Base-by-base conservation (phyloP, 2,797 vertebrate species). In the Fistularia commersonii region DNA sequence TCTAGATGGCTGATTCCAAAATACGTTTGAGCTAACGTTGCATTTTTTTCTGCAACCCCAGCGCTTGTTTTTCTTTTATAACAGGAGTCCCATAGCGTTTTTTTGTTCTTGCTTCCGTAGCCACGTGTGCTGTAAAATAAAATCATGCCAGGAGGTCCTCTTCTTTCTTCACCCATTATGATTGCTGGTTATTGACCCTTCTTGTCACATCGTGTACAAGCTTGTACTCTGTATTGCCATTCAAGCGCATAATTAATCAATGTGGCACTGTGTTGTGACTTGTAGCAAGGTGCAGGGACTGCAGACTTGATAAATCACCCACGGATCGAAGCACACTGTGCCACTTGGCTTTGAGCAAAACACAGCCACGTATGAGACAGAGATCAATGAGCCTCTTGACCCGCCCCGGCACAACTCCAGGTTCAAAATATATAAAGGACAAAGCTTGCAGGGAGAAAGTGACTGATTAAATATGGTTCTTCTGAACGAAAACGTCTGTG, bases 321-420 rank as follows among this genome's bases (percentile, higher is more conserved):
- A 39, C 58, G 75, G 78, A 82, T 74, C 67, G 69, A 71, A 86
- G 74, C 84, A 72, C 79, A 83, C 79, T 80, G 74, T 65, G 71
- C 81, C 79, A 83, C 81, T 88, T 84, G 81, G 81, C 74, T 91
- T 90, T 89, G 85, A 88, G 90, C 87, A 91, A 90, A 90, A 90
- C 83, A 85, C 69, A 78, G 69, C 69, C 88, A 86, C 87, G 76
- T 66, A 64, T 64, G 81, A 82, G 76, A 82, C 77, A 80, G 59
- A 87, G 89, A 92, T 92, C 91, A 90, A 93, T 91, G 86, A 77
- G 80, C 66, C 81, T 83, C 79, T 87, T 90, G 88, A 90, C 90
- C 91, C 72, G 72, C 83, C 86, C 85, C 51, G 54, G 23, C 70
- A 78, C 73, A 79, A 73, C 59, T 85, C 81, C 81, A 73, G 76